Evolutionary conservation across 2,113 vertebrate genomes (phyloP).

Genomic region (Leucosticte australis): DNA sequence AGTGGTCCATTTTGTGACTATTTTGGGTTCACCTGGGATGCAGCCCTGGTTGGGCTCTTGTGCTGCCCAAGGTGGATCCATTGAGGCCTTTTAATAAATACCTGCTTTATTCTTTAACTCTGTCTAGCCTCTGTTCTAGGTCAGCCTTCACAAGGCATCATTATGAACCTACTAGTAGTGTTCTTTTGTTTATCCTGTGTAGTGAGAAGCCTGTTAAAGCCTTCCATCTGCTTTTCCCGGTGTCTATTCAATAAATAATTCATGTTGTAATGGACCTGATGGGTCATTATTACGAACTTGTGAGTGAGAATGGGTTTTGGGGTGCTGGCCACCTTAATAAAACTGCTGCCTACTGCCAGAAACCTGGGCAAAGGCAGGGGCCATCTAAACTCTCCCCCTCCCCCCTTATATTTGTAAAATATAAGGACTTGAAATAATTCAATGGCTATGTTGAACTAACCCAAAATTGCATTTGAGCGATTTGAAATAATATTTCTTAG

Average conservation of each 20-base stretch:
- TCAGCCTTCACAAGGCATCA: background rate
- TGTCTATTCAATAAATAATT: background rate
- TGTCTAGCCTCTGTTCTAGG: background rate
- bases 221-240: background rate
- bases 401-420: background rate
- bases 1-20: background rate
- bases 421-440: background rate
- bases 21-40: background rate
- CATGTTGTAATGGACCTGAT: background rate
- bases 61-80: background rate
- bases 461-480: background rate
- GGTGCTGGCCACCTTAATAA: background rate
- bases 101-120: background rate
- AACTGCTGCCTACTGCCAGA: background rate
- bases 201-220: background rate
- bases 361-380: background rate
- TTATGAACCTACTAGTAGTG: background rate
- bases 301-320: background rate
- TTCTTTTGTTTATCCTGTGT: background rate
- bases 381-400: background rate
- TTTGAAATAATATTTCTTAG: background rate
- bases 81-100: background rate
- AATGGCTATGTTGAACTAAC: background rate
- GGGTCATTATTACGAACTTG: accelerated
- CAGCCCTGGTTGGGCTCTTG: background rate